A percentile compares a stretch with the other conserved stretches of the same genome.
Evolutionary conservation across 2,113 vertebrate species (phyloP).

Genomic region (Sphyrna mokarran): DNA sequence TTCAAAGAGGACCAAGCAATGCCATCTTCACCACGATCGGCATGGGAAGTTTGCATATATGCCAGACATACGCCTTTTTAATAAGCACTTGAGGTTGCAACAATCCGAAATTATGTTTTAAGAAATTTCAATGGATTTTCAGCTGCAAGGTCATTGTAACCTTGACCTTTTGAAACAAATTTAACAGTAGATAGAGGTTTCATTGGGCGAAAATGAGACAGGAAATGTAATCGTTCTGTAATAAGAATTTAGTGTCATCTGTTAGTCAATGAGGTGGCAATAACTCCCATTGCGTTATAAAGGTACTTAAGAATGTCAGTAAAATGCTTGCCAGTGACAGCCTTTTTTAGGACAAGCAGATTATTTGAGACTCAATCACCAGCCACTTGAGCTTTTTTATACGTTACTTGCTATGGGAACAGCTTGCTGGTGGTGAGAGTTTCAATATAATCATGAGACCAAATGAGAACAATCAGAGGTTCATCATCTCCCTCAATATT

Average conservation of each 20-base stretch:
- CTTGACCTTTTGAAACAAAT: not conserved
- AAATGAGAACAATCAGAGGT: not conserved
- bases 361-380: not conserved
- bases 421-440: not conserved
- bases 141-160: not conserved
- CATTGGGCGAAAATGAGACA: not conserved
- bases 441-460: not conserved
- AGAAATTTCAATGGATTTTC: not conserved
- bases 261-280: not conserved
- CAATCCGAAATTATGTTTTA: not conserved
- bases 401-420: not conserved
- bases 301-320: not conserved
- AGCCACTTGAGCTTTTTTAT: not conserved
- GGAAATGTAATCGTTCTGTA: not conserved
- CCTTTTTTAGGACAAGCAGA: not conserved
- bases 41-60: not conserved
- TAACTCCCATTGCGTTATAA: not conserved
- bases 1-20: not conserved
- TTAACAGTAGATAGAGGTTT: not conserved
- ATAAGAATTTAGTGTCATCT: not conserved
- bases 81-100: not conserved
- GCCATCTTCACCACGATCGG: not conserved
- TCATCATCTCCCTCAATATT: not conserved
- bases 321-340: not conserved
- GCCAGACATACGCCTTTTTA: not conserved